Conservation (phyloP, 2,113 vertebrate genomes). For the Lophochroa leadbeateri region DNA sequence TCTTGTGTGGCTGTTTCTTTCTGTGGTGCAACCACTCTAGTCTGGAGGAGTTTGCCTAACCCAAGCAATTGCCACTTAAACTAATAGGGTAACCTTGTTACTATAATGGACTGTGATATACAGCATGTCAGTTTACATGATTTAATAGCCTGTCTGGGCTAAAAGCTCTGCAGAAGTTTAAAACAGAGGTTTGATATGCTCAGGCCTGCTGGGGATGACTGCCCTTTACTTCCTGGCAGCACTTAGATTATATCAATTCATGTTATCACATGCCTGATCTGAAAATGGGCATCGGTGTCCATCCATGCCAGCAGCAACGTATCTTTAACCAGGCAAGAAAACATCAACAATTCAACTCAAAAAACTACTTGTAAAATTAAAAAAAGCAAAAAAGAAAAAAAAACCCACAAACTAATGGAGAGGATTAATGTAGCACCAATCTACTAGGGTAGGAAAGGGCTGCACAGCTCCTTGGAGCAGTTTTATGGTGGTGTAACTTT, state of each 20-base stretch:
- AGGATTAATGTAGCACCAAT: neutral
- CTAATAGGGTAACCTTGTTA: slow-evolving; percentile 22
- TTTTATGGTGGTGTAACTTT: neutral
- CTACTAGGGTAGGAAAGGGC: neutral
- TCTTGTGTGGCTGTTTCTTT: neutral
- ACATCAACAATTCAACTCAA: neutral
- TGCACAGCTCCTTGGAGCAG: neutral
- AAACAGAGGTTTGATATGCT: neutral
- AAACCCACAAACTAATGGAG: neutral
- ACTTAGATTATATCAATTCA: neutral
- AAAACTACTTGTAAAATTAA: neutral
- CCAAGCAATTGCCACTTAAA: neutral
- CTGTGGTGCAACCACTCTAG: neutral
- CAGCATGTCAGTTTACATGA: neutral
- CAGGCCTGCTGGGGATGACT: neutral
- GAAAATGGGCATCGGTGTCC: neutral
- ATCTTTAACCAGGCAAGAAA: neutral
- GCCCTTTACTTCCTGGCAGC: slow-evolving; percentile 4
- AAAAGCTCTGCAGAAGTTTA: slow-evolving; percentile 26
- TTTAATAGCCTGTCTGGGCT: slow-evolving; percentile 3
- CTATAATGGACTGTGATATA: neutral
- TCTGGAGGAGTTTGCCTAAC: neutral
- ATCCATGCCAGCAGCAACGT: neutral
- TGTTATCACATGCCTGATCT: neutral
- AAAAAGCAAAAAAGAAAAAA: neutral